Evolutionary conservation across 2,888 invertebrate genomes (phyloP).

Genomic region (Cantharis rustica): DNA sequence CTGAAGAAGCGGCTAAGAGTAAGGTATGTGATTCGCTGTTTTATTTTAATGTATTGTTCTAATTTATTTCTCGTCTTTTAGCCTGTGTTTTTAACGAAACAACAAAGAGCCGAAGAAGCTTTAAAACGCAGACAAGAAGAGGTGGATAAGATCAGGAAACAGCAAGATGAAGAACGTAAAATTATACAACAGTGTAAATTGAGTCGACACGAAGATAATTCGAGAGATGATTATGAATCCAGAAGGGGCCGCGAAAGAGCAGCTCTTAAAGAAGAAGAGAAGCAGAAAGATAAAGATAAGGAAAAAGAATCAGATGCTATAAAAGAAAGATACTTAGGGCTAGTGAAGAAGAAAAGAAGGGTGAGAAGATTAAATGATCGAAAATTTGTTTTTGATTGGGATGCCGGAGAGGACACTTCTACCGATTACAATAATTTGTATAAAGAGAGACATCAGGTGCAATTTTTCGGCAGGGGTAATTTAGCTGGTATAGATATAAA

Average conservation of each 20-base stretch:
- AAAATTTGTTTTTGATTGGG: constrained; percentile 99
- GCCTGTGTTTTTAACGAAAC: constrained; percentile 96
- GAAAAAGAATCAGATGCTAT: constrained; percentile 95
- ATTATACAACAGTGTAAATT: constrained; percentile 46
- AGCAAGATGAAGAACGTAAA: constrained; percentile 68
- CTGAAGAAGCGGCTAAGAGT: constrained; percentile 91
- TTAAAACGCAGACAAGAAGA: constrained; percentile 87
- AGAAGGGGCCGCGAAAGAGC: constrained; percentile 57
- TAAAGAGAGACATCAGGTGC: constrained; percentile 95
- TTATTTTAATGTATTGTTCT: not conserved
- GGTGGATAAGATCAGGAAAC: constrained; percentile 78
- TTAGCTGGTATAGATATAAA: constrained; percentile 98
- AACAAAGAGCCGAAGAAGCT: constrained; percentile 90
- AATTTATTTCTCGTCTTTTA: constrained; percentile 44
- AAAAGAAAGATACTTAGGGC: constrained; percentile 92
- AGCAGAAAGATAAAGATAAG: constrained; percentile 77
- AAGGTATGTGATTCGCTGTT: constrained; percentile 61
- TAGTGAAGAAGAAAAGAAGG: constrained; percentile 89
- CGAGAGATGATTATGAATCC: constrained; percentile 48
- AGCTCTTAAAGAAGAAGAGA: constrained; percentile 58
- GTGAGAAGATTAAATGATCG: constrained; percentile 94
- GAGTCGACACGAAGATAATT: constrained; percentile 45
- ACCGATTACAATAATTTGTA: constrained; percentile 97
- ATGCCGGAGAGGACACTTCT: constrained; percentile 97
- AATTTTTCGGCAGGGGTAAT: constrained; percentile 97